Percentiles rank a stretch among this genome's conserved stretches.
Evolutionary conservation across 2,888 invertebrate genomes (phyloP).

Genomic region (Phengaris alcon): DNA sequence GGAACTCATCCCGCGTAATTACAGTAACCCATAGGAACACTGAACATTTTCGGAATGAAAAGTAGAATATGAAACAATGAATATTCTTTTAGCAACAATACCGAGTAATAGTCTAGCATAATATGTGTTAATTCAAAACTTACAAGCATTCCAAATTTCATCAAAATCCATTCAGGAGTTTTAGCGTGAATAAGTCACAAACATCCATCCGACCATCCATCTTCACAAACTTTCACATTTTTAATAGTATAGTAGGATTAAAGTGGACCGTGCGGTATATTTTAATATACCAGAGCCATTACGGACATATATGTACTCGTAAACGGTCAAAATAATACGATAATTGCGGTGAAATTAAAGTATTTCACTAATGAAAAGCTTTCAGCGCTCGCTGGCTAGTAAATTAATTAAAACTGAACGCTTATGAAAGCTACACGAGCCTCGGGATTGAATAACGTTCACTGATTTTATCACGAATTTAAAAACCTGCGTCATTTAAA

Average conservation of each 20-base stretch:
- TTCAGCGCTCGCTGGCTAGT: slow-evolving; percentile 7
- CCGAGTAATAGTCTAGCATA: no score
- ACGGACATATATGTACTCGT: neutral
- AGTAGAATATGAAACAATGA: no score
- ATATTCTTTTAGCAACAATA: no score
- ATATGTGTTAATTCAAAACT: no score
- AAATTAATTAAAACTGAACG: slow-evolving; percentile 22
- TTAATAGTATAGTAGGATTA: neutral
- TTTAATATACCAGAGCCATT: neutral
- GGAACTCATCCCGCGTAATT: no score
- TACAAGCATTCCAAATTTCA: neutral
- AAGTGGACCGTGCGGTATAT: neutral
- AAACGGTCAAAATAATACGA: slow-evolving; percentile 12
- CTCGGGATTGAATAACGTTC: neutral
- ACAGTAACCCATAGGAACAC: no score
- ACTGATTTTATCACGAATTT: neutral
- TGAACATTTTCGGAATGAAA: no score
- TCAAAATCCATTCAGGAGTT: neutral
- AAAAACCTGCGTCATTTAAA: neutral
- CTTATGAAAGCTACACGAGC: slow-evolving; percentile 33
- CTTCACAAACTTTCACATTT: no score
- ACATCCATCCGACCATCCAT: no score
- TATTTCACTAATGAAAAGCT: slow-evolving; percentile 17
- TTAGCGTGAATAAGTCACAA: no score
- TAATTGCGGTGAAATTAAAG: slow-evolving; percentile 8